These are phyloP conservation scores for Sarcophaga subvicina DNA, from an alignment of 2,888 invertebrate species.

Conservation along the genomic window DNA sequence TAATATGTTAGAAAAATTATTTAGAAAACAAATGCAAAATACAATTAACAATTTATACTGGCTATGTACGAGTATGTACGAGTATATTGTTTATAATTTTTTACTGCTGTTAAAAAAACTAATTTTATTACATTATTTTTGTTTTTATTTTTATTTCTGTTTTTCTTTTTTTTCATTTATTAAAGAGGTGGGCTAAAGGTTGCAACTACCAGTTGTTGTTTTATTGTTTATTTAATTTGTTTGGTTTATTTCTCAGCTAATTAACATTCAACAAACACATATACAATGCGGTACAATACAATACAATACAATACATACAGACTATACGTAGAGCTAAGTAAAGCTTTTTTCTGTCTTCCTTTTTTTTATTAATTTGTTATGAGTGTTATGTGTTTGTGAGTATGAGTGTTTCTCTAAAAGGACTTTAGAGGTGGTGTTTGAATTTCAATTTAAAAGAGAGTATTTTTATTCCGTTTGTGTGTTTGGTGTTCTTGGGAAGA, in stretches of 20 bases:
- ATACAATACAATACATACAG: neutral
- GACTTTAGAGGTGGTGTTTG: too few species aligned
- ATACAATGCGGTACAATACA: slow-evolving; percentile 1
- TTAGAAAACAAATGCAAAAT: slow-evolving; percentile 51
- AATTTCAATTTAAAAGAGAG: too few species aligned
- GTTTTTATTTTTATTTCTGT: slow-evolving; percentile 7
- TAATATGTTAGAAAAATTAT: slow-evolving; percentile 45
- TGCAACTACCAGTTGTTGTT: slow-evolving; percentile 57
- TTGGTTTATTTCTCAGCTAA: slow-evolving; percentile 14
- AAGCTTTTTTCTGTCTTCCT: slow-evolving; percentile 32
- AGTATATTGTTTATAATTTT: neutral
- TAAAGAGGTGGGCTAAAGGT: slow-evolving; percentile 67
- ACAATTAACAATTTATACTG: slow-evolving; percentile 30
- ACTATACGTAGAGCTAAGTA: slow-evolving; percentile 17
- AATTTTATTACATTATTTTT: slow-evolving; percentile 19
- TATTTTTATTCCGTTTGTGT: too few species aligned
- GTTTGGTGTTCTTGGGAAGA: neutral
- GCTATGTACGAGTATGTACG: too few species aligned
- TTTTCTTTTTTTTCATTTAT: neutral
- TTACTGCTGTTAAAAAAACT: neutral
- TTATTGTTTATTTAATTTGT: slow-evolving; percentile 5
- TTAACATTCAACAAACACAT: neutral
- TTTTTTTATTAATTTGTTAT: neutral
- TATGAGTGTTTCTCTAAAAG: too few species aligned
- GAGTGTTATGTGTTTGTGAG: neutral